Conservation (phyloP, 2,797 vertebrate genomes). For the Rhynchonycteris naso region DNA sequence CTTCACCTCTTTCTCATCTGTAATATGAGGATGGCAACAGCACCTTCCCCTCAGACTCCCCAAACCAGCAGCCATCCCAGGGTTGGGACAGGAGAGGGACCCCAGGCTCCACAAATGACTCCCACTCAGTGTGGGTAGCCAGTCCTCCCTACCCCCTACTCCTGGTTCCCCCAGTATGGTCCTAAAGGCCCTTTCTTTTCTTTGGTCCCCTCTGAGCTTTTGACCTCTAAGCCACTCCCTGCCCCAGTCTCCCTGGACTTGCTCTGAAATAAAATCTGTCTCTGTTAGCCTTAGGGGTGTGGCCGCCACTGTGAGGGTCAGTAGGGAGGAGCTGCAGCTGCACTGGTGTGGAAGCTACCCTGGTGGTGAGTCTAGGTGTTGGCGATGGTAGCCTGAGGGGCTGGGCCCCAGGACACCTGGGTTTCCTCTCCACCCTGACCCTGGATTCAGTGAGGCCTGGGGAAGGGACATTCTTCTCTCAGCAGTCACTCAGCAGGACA, state of each 20-base stretch:
- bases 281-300: background rate
- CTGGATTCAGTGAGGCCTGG: background rate
- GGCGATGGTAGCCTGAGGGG: background rate
- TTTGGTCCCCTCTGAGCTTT: background rate
- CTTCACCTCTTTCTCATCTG: background rate
- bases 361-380: background rate
- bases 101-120: background rate
- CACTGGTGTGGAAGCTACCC: background rate
- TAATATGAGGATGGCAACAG: background rate
- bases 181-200: background rate
- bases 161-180: background rate
- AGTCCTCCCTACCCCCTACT: too few relatives aligned
- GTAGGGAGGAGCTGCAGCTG: background rate
- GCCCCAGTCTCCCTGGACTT: background rate
- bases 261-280: slow-evolving; percentile 53
- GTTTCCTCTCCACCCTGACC: background rate
- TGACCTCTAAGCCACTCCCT: background rate
- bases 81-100: background rate
- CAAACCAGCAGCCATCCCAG: background rate
- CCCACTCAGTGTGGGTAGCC: background rate
- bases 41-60: background rate
- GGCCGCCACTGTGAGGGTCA: background rate
- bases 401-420: background rate
- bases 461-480: background rate
- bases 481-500: background rate